Evolutionary conservation across 2,113 vertebrate species (phyloP), one percentile per base, ranked within the genome.

Genomic region (Meleagris gallopavo): DNA sequence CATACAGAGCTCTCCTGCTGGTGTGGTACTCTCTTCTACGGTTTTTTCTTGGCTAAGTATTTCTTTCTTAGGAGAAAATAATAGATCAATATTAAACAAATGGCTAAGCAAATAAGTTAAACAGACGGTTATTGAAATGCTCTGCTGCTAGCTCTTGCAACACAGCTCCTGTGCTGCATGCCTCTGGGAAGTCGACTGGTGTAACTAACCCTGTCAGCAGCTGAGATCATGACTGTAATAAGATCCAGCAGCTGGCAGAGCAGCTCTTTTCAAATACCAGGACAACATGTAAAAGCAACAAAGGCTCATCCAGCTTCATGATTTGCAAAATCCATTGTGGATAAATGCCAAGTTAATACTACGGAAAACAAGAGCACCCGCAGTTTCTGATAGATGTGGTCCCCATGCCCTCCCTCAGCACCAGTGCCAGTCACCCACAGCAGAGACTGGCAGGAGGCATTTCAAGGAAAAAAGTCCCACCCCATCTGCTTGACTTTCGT

Each of bases 361-460:
- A 13, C 6, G 8, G 20, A 27, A 27, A 21, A 45, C 32, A 25
- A 40, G 15, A 32, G 46, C n/a, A 30, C 14, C 30, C 61, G 15
- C 32, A 16, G 61, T 36, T 11, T 27, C 71, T 13, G 13, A 0
- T 2, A 43, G 5, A 16, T 45, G 24, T 21, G 27, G 6, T 14
- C 29, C 11, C 11, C 4, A 0, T 71, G 34, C 8, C 1, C 22
- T 22, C 20, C 29, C 1, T 0, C 14, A 20, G 46, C 20, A 27
- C 24, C 17, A 29, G 54, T 29, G 32, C 29, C 50, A 76, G 5
- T 10, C n/a, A 17, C 14, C 13, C 3, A 2, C 3, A 15, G 34
- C 40, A 13, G 71, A 60, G 16, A 40, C 18, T 27, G 34, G 7
- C 29, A 34, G 21, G 34, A 65, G 32, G 48, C 9, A 77, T 80